These are phyloP conservation scores for Neostethus bicornis DNA, from an alignment of 2,797 vertebrate species.

Conservation along the genomic window DNA sequence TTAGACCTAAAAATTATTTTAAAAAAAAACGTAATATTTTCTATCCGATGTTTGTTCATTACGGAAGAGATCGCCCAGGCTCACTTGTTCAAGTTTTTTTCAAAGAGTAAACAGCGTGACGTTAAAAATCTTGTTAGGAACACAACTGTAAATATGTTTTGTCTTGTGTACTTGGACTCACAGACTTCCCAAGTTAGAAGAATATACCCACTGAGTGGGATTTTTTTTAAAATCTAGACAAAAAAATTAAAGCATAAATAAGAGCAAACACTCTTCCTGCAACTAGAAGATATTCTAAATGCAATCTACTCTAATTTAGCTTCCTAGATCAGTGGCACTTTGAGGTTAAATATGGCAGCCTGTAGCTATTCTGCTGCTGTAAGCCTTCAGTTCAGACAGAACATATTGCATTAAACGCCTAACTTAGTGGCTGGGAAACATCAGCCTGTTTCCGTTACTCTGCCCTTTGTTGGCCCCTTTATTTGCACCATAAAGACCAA, in stretches of 20 bases:
- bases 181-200: too few relatives aligned
- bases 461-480: slow-evolving; percentile 19
- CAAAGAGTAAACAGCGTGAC: too few relatives aligned
- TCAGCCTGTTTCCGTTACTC: slow-evolving; percentile 6
- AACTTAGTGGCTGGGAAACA: slow-evolving; percentile 17
- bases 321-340: background rate
- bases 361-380: background rate
- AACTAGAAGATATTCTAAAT: background rate
- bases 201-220: background rate
- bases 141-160: too few relatives aligned
- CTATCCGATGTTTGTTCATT: too few relatives aligned
- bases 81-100: too few relatives aligned
- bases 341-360: background rate
- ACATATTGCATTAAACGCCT: slow-evolving; percentile 17
- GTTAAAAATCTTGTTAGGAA: too few relatives aligned
- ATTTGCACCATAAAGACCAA: slow-evolving; percentile 28
- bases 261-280: background rate
- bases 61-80: too few relatives aligned
- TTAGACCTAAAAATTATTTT: background rate
- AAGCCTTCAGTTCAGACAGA: background rate
- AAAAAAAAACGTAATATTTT: background rate
- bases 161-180: too few relatives aligned
- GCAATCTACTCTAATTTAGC: background rate
- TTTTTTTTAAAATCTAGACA: background rate
- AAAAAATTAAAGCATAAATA: slow-evolving; percentile 1